Evolutionary conservation across 2,113 vertebrate species (phyloP), one percentile per base, ranked within the genome.

Genomic region (Esox niger): DNA sequence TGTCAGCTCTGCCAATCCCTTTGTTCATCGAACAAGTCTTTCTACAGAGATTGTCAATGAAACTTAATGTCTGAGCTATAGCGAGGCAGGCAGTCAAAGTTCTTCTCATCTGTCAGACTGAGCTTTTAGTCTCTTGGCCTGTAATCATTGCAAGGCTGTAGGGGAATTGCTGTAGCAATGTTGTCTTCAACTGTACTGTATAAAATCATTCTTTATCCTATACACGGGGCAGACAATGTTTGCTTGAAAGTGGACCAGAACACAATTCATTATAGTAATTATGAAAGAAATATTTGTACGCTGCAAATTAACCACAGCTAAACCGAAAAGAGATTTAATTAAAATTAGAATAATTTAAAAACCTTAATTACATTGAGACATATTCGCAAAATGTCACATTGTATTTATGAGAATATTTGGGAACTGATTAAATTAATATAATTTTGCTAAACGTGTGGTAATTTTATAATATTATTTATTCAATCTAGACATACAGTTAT

Each of bases 41-140:
- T 67, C 68, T 10, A 38, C 57, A 79, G 43, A 70, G 78, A 73
- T 77, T 75, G 86, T 86, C 88, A 86, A 80, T 88, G 70, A 82
- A 88, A 83, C 73, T 78, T 77, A 73, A 76, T 75, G 71, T 78
- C 59, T 81, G 71, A 43, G 73, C 69, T 67, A 65, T 47, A 64
- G 68, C 64, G 73, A 69, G 35, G 35, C 13, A 62, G 76, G 76
- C 38, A 61, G 73, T 77, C 79, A 49, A 60, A 70, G 75, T 77
- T 73, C 71, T 68, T 52, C 70, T 82, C 76, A 66, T 79, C 77
- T 80, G 81, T 81, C 80, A 79, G 70, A 65, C 65, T 32, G 76
- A 80, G 73, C 66, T 52, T 78, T 77, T 67, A 69, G 65, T 29
- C 68, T 47, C 59, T 59, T 71, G 77, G 32, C 65, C 58, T 78